Conservation (phyloP, 2,113 vertebrate species). For the Sinosuthora webbiana region DNA sequence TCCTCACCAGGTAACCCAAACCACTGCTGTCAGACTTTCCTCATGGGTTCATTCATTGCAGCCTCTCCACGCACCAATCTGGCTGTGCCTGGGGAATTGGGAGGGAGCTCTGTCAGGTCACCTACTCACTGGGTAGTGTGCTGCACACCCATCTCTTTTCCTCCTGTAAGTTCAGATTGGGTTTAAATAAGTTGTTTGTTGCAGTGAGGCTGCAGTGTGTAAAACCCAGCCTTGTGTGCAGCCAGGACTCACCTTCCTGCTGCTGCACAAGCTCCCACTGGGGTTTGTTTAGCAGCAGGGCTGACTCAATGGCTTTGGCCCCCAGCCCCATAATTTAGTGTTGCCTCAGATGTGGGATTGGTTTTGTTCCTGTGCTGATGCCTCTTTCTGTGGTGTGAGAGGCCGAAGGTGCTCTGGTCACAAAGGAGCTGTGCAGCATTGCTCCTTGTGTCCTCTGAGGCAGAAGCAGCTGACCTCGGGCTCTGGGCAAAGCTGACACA, state of each 20-base stretch:
- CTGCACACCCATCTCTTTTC: neutral
- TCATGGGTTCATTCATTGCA: fast-evolving
- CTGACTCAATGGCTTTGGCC: neutral
- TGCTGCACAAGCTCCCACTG: neutral
- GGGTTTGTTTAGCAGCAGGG: neutral
- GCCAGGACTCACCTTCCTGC: fast-evolving
- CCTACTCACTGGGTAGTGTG: neutral
- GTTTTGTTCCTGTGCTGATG: neutral
- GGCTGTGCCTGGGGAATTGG: neutral
- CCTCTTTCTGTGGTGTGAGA: fast-evolving
- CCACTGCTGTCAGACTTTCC: neutral
- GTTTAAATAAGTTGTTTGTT: neutral
- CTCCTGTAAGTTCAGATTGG: fast-evolving
- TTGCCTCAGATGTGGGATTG: neutral
- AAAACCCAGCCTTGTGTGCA: fast-evolving
- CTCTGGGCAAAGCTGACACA: neutral
- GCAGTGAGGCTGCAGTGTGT: neutral
- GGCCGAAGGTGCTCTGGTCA: fast-evolving
- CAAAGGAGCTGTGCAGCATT: fast-evolving
- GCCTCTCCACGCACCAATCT: fast-evolving
- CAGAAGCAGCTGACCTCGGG: neutral
- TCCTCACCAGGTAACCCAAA: neutral
- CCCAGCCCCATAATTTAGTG: fast-evolving
- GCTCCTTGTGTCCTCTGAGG: neutral
- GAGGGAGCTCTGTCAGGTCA: neutral